Evolutionary conservation across 1,140 invertebrate species (phyloP), one percentile per base, ranked within the genome.

Genomic region (Drosophila jambulina): DNA sequence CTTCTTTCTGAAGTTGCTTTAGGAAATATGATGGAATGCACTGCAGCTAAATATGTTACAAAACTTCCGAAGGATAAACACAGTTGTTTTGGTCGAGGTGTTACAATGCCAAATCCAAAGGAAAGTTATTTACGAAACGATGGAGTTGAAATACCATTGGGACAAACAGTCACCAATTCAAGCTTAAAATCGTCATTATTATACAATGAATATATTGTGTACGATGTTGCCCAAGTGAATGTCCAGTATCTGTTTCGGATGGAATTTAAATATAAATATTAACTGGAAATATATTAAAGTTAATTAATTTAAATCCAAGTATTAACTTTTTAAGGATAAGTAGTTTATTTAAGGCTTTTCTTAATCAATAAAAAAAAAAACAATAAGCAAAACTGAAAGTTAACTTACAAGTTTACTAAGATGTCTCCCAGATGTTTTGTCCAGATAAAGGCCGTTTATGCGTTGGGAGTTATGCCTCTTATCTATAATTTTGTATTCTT

Each of bases 1-100:
- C 78, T 99, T 76, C 94, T 99, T 1, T 99, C 98, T 93, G 98
- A 99, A 92, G 99, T 99, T 1, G 98, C 98, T 17, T 94, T 99
- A 5, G 99, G 98, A 17, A 96, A 98, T 78, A 98, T 97, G 97
- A 94, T 96, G 81, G 96, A 98, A 84, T 94, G 95, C 32, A 94
- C 92, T 1, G 36, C 93, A 17, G 95, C 97, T 0, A 95, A 97
- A 74, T 96, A 96, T 82, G 94, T 98, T 43, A 94, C 95, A n/a
- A 97, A 98, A 92, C 92, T 97, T 46, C 97, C 97, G 1, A 93
- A 94, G 21, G 96, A 96, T 49, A 96, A 95, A 65, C 96, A 98
- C 82, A 98, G 97, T 72, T 95, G 95, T 13, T 96, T 96, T 93
- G 97, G 97, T 92, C 77, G 95, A 25, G 97, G 97, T 17, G 93